A percentile compares a stretch with the other conserved stretches of the same genome.
These are phyloP conservation scores for Perca flavescens DNA, from an alignment of 2,113 vertebrate species.

Conservation along the genomic window DNA sequence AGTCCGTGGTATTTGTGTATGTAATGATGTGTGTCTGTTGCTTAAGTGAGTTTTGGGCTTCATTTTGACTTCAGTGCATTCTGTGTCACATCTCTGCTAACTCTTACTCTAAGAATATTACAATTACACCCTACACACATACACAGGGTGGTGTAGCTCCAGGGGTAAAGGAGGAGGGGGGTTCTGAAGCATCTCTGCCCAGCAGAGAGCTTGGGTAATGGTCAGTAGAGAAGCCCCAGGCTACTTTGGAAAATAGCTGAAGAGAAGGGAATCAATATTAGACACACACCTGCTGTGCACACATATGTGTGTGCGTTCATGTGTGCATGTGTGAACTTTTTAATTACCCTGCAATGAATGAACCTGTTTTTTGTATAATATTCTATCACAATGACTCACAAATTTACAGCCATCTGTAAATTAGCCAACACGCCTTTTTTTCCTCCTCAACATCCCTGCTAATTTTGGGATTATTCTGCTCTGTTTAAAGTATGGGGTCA, in stretches of 20 bases:
- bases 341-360: slow-evolving; percentile 39
- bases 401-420: slow-evolving; percentile 1
- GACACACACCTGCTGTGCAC: slow-evolving; percentile 36
- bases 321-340: slow-evolving; percentile 19
- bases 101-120: slow-evolving; percentile 15
- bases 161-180: neutral
- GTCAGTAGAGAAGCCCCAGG: slow-evolving; percentile 60
- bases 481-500: neutral
- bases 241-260: slow-evolving; percentile 60
- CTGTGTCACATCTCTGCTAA: slow-evolving; percentile 4
- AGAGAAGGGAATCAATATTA: slow-evolving; percentile 65
- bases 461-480: neutral
- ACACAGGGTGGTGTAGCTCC: neutral
- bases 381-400: slow-evolving; percentile 22
- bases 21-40: neutral
- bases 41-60: neutral
- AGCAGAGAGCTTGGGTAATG: slow-evolving; percentile 41
- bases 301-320: slow-evolving; percentile 6
- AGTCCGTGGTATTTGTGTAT: neutral
- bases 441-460: neutral
- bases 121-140: slow-evolving; percentile 15
- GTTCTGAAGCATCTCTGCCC: slow-evolving; percentile 10
- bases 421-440: slow-evolving; percentile 13
- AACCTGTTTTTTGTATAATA: slow-evolving; percentile 3
- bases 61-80: slow-evolving; percentile 15